Percentiles rank a stretch among this genome's conserved stretches.
Conservation (phyloP, 2,797 vertebrate genomes). For the Myripristis jacobus region DNA sequence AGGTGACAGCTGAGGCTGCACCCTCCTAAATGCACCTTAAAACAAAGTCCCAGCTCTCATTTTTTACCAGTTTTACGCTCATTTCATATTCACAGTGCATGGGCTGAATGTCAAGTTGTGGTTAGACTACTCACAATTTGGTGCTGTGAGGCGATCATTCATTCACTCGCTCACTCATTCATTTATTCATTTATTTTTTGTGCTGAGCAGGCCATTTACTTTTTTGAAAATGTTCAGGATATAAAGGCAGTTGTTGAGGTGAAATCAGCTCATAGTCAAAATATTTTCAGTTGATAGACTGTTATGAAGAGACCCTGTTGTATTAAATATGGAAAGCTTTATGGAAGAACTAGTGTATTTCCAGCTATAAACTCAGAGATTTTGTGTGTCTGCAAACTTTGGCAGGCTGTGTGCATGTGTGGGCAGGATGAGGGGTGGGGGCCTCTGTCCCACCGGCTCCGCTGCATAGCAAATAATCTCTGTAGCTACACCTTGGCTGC, state of each 20-base stretch:
- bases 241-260: conserved; percentile 2
- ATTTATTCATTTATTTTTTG: neutral
- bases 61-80: neutral
- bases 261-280: neutral
- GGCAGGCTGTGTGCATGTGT: neutral
- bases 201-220: neutral
- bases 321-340: neutral
- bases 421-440: neutral
- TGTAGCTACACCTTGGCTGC: neutral
- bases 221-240: neutral
- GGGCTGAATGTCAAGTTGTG: neutral
- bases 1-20: conserved; percentile 31
- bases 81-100: neutral
- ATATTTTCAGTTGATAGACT: neutral
- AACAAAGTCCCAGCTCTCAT: neutral
- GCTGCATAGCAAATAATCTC: neutral
- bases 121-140: neutral
- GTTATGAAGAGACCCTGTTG: neutral
- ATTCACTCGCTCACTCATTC: neutral
- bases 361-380: neutral
- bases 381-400: conserved; percentile 10
- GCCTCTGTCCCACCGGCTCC: neutral
- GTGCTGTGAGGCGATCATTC: neutral
- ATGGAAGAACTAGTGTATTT: neutral
- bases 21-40: conserved; percentile 21